phyloP scores from a whole-genome alignment of 2,797 vertebrate genomes.

The Aeoliscus strigatus region DNA sequence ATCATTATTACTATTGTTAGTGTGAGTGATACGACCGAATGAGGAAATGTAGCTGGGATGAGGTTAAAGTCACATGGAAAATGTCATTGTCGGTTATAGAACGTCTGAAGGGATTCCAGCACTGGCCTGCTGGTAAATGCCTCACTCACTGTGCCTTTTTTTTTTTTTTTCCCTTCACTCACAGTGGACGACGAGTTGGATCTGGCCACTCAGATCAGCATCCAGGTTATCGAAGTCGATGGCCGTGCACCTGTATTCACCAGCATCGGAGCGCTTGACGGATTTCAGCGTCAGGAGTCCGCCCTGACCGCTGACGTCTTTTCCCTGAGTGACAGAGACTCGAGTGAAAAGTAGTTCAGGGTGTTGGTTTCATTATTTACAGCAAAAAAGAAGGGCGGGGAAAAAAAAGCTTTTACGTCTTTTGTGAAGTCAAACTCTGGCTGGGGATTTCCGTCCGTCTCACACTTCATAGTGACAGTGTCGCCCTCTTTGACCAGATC shows the following conservation, averaged over 20 bases:
- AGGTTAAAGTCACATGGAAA: slow-evolving; percentile 55
- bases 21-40: slow-evolving; percentile 58
- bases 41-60: slow-evolving; percentile 32
- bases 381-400: too few species aligned
- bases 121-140: too few species aligned
- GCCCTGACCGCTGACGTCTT: fast-evolving
- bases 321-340: too few species aligned
- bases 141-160: slow-evolving; percentile 23
- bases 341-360: too few species aligned
- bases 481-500: slow-evolving; percentile 82
- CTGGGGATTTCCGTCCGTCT: slow-evolving; percentile 81
- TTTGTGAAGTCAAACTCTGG: slow-evolving; percentile 72
- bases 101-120: slow-evolving; percentile 36
- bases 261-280: slow-evolving; percentile 59
- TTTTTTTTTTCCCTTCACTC: too few species aligned
- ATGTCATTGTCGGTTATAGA: slow-evolving; percentile 33
- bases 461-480: slow-evolving; percentile 73
- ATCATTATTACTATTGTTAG: too few species aligned
- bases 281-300: slow-evolving; percentile 52
- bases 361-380: too few species aligned
- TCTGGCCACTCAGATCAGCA: slow-evolving; percentile 39
- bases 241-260: slow-evolving; percentile 68
- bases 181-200: slow-evolving; percentile 74
- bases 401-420: slow-evolving; percentile 52
- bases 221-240: slow-evolving; percentile 68